These are phyloP conservation scores for Micromys minutus DNA, from an alignment of 2,113 vertebrate species.

Conservation along the genomic window DNA sequence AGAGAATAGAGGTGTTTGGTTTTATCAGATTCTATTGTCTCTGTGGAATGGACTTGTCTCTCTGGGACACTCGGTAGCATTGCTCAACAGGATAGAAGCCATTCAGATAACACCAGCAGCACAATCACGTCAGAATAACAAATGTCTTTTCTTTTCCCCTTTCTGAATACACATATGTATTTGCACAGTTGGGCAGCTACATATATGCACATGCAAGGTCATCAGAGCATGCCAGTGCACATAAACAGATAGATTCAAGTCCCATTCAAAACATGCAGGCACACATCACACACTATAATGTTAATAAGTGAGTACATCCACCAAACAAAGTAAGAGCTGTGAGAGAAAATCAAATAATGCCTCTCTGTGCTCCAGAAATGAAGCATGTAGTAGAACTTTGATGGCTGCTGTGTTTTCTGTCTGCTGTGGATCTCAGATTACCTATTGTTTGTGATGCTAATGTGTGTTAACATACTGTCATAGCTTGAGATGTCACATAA, in stretches of 20 bases:
- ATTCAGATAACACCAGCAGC: slow-evolving; percentile 66
- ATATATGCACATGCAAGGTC: neutral
- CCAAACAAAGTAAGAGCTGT: neutral
- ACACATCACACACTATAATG: neutral
- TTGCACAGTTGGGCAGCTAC: neutral
- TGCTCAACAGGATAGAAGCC: slow-evolving; percentile 58
- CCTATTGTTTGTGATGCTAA: neutral
- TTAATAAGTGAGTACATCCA: slow-evolving; percentile 53
- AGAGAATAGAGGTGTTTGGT: slow-evolving; percentile 70
- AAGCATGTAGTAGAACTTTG: neutral
- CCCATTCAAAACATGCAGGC: neutral
- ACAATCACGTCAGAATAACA: slow-evolving; percentile 46
- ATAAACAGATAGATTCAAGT: neutral
- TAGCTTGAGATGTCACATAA: neutral
- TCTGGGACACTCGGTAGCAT: slow-evolving; percentile 55
- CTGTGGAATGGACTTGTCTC: slow-evolving; percentile 77
- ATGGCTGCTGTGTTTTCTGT: neutral
- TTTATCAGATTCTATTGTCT: slow-evolving; percentile 80
- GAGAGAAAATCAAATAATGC: neutral
- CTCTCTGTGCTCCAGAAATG: neutral
- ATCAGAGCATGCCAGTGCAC: neutral
- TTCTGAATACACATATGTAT: neutral
- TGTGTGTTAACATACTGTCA: slow-evolving; percentile 32
- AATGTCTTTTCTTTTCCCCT: slow-evolving; percentile 27
- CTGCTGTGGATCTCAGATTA: neutral